Percentiles rank a stretch among this genome's conserved stretches.
Evolutionary conservation across 2,888 invertebrate species (phyloP).

Genomic region (Erebia epiphron): DNA sequence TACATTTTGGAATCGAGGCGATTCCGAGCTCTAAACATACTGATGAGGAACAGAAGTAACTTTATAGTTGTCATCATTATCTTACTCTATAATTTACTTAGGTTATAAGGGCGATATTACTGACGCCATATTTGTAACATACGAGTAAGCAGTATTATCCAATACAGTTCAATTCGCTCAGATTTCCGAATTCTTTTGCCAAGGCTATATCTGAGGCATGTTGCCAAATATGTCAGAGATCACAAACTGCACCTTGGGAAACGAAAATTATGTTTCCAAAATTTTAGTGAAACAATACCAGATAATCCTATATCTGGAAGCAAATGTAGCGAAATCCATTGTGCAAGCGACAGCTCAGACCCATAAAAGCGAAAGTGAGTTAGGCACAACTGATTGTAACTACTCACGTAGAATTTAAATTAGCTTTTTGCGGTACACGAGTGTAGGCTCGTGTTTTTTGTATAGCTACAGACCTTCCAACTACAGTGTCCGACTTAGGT

Average conservation of each 20-base stretch:
- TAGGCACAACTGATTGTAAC: constrained; percentile 24
- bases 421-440: constrained; percentile 21
- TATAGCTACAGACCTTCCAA: not conserved
- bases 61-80: not conserved
- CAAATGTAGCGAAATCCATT: constrained; percentile 21
- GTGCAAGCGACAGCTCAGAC: constrained; percentile 15
- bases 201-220: constrained; percentile 19
- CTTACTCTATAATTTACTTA: not conserved
- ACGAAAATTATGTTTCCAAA: constrained; percentile 22
- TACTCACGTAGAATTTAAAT: constrained; percentile 34
- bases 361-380: constrained; percentile 35
- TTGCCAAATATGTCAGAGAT: constrained; percentile 35
- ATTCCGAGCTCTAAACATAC: no score
- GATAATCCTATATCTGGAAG: constrained; percentile 14
- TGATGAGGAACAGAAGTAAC: no score
- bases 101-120: not conserved
- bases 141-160: constrained; percentile 13
- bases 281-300: constrained; percentile 21
- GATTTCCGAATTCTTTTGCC: constrained; percentile 15
- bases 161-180: constrained; percentile 3
- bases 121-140: not conserved
- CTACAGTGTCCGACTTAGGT: not conserved
- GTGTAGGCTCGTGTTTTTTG: constrained; percentile 19
- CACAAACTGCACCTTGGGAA: constrained; percentile 24
- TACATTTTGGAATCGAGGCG: no score